Base-by-base conservation (phyloP, 2,888 invertebrate genomes). In the Meteorus colon region DNA sequence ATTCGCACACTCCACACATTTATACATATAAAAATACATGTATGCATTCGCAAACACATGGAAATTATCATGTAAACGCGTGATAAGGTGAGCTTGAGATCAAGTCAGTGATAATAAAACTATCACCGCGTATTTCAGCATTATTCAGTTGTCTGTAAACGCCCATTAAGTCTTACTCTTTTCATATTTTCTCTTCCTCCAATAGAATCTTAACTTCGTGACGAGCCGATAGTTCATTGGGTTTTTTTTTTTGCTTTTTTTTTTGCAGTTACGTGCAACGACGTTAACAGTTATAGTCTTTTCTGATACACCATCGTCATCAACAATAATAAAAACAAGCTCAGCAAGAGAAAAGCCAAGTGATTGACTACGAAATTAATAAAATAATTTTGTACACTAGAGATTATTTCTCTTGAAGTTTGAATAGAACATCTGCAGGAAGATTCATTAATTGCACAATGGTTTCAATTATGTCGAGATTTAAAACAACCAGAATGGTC, bases 401-500 rank as follows among this genome's bases (percentile, higher is more conserved):
- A 4, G 2, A 19, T 19, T 55, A 6, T 55, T 55, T 8, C 27
- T 14, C 14, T 4, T 29, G 27, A 29, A 51, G 8, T 41, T 41
- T 2, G 12, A 41, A 41, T 41, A 41, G 8, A 12, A 41, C 0
- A 2, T 41, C 12, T 41, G 0, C 41, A 10, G 0, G 0, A 8
- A 0, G 8, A 12, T 41, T 41, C 12, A 41, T 12, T n/a, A n/a
- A 45, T 51, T 10, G n/a, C 10, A 41, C n/a, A 68, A 63, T 73
- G 62, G 63, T 73, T 24, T 51, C 73, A 16, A n/a, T 76, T 10
- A 55, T 76, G 29, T 69, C 63, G 55, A 63, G 63, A 55, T 62
- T 72, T 8, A 62, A 63, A 69, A 63, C 69, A 16, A 19, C 27
- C 10, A 41, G 48, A 72, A 19, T 65, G 12, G 55, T 45, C 12